These are phyloP conservation scores for Gopherus evgoodei DNA, from an alignment of 2,113 vertebrate genomes.

Conservation along the genomic window DNA sequence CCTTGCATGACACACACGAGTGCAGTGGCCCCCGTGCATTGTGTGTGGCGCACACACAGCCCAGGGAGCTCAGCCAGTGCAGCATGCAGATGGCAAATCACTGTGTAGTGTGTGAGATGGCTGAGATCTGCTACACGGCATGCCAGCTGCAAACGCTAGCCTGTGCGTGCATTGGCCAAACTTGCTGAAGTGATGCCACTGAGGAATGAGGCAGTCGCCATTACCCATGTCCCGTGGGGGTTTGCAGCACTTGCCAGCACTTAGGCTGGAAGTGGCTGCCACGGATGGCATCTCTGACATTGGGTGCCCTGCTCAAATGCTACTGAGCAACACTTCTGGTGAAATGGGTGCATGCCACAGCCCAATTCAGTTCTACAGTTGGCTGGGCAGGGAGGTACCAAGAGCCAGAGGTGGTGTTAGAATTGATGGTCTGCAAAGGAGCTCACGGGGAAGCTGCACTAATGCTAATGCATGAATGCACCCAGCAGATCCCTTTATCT, in stretches of 20 bases:
- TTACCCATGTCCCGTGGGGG: neutral
- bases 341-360: neutral
- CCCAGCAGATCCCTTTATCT: neutral
- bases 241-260: neutral
- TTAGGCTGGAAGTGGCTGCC: accelerated
- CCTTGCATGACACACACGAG: accelerated
- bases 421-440: neutral
- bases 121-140: neutral
- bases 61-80: neutral
- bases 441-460: neutral
- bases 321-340: neutral
- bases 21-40: too few relatives aligned
- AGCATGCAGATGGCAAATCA: neutral
- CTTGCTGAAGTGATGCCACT: neutral
- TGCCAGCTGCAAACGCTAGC: neutral
- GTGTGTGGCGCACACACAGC: neutral
- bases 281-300: neutral
- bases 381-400: neutral
- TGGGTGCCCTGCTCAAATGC: neutral
- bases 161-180: accelerated
- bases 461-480: neutral
- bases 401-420: neutral
- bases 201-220: neutral
- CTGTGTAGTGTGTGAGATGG: accelerated
- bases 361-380: neutral